Percentiles rank a stretch among this genome's conserved stretches.
Evolutionary conservation across 2,888 invertebrate genomes (phyloP).

Genomic region (Seira musarum): DNA sequence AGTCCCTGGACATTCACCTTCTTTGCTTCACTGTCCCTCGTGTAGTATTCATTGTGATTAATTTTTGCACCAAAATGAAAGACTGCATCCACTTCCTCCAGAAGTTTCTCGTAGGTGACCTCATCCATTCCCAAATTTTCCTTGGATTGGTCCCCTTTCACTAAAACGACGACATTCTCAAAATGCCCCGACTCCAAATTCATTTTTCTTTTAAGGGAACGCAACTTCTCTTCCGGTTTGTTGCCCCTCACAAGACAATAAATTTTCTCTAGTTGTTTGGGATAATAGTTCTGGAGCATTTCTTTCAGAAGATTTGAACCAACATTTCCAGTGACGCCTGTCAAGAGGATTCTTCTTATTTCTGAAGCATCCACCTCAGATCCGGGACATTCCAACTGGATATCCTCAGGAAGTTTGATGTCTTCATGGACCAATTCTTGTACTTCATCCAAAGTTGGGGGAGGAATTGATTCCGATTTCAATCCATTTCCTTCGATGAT

Average conservation of each 20-base stretch:
- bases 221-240: slow-evolving; percentile 20
- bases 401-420: slow-evolving; percentile 16
- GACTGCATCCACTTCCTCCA: slow-evolving; percentile 42
- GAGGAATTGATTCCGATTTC: neutral
- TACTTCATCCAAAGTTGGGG: slow-evolving; percentile 44
- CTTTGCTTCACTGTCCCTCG: slow-evolving; percentile 19
- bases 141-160: slow-evolving; percentile 46
- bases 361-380: slow-evolving; percentile 45
- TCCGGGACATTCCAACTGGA: slow-evolving; percentile 3
- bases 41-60: slow-evolving; percentile 49
- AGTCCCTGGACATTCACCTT: slow-evolving; percentile 56
- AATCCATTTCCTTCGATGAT: slow-evolving; percentile 36
- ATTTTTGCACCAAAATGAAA: slow-evolving; percentile 55
- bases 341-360: slow-evolving; percentile 55
- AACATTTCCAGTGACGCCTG: slow-evolving; percentile 63
- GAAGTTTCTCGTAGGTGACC: slow-evolving; percentile 29
- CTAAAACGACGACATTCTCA: slow-evolving; percentile 38
- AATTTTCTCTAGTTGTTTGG: slow-evolving; percentile 40
- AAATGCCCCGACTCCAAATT: neutral
- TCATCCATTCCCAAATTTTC: slow-evolving; percentile 38
- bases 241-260: slow-evolving; percentile 50
- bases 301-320: slow-evolving; percentile 58
- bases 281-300: slow-evolving; percentile 31
- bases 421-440: slow-evolving; percentile 41
- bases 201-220: slow-evolving; percentile 22